phyloP scores from a whole-genome alignment of 2,113 vertebrate genomes.

The Cyprinodon variegatus region DNA sequence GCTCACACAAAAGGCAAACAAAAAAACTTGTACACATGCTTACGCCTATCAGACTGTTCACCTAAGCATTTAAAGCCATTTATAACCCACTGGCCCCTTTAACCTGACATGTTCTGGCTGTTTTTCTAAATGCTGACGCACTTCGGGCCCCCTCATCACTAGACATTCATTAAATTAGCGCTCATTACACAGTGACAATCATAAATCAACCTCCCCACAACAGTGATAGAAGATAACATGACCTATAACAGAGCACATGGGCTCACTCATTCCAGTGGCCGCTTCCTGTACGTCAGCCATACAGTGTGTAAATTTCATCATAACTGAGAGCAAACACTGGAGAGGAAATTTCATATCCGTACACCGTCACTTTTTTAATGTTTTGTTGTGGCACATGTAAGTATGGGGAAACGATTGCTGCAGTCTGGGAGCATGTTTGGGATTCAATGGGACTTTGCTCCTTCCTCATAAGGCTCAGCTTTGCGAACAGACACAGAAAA shows the following conservation, averaged over 20 bases:
- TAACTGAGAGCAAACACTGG: slow-evolving; percentile 66
- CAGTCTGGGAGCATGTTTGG: slow-evolving; percentile 45
- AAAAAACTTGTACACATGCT: slow-evolving; percentile 53
- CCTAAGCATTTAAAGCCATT: slow-evolving; percentile 62
- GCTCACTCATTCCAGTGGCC: slow-evolving; percentile 37
- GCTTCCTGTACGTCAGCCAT: slow-evolving; percentile 72
- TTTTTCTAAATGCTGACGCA: slow-evolving; percentile 74
- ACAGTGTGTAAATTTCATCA: slow-evolving; percentile 71
- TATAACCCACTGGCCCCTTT: slow-evolving; percentile 59
- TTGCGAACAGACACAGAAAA: slow-evolving; percentile 52
- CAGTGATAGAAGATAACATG: slow-evolving; percentile 71
- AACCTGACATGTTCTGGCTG: slow-evolving; percentile 58
- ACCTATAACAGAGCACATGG: slow-evolving; percentile 47
- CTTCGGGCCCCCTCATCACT: slow-evolving; percentile 62
- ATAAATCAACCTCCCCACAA: slow-evolving; percentile 71
- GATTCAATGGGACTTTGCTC: slow-evolving; percentile 48
- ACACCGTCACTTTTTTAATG: slow-evolving; percentile 64
- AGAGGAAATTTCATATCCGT: slow-evolving; percentile 78
- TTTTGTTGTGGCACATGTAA: slow-evolving; percentile 40
- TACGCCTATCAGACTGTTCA: slow-evolving; percentile 60
- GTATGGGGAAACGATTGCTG: slow-evolving; percentile 25
- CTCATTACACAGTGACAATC: slow-evolving; percentile 62
- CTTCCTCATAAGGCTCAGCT: slow-evolving; percentile 43
- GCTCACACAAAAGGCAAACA: slow-evolving; percentile 23
- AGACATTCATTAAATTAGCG: slow-evolving; percentile 72